Base-by-base conservation (phyloP, 2,113 vertebrate genomes). In the Malurus cyaneus region DNA sequence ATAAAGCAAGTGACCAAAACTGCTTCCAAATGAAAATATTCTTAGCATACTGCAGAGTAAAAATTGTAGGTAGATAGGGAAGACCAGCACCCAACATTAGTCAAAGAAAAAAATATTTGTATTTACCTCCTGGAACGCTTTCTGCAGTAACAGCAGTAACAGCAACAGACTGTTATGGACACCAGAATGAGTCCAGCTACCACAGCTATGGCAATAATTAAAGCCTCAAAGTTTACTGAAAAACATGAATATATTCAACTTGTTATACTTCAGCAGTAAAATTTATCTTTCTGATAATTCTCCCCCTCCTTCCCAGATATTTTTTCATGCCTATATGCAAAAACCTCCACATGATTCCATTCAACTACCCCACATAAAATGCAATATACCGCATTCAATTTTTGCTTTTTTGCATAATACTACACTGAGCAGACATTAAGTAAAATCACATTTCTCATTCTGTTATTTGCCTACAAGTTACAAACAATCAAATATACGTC, bases 221-320 rank as follows among this genome's bases (percentile, higher is more conserved):
- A 95, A 39, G 97, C 98, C 71, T 99, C 98, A 92, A 99, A 99
- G 95, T 98, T 99, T 83, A 99, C 99, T 99, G 97, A 86, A 95
- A 96, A 91, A 97, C n/a, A 93, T 12, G 3, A 86, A 93, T 21
- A 93, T 36, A 86, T 65, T 80, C 18, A 94, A 39, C 11, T 89
- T 53, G 66, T 95, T 94, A 97, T 53, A 92, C 9, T 65, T 47
- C 20, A 87, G 36, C 8, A 76, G 31, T 61, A 89, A 32, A 28
- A 44, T 71, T 59, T 44, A 14, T 59, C 29, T 42, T 90, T 53
- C 59, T n/a, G 4, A 31, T 44, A 89, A 79, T 59, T 74, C 20
- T 67, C 50, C 29, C 72, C n/a, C 18, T 56, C 18, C 29, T 61
- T 60, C 18, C 25, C 41, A 79, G 31, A 23, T 1, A 15, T 18